Percentiles rank a stretch among this genome's conserved stretches.
Conservation (phyloP, 2,797 vertebrate genomes). For the Phoebastria nigripes region DNA sequence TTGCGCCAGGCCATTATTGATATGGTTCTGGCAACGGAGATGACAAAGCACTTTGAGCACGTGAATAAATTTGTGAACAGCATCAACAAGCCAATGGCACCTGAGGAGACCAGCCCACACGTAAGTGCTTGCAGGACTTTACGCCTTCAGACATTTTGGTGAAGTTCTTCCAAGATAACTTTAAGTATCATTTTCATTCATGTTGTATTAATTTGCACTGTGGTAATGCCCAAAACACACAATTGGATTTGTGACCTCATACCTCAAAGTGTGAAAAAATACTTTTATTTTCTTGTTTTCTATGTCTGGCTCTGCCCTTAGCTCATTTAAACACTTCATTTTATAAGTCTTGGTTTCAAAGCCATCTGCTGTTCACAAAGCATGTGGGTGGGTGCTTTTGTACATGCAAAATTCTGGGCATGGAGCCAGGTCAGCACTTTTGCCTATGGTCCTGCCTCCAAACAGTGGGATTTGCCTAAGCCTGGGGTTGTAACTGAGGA, state of each 20-base stretch:
- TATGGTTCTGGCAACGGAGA: slow-evolving; percentile 84
- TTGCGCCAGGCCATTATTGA: slow-evolving; percentile 83
- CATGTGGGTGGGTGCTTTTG: not conserved
- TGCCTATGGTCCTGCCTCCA: not conserved
- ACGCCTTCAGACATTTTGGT: not conserved
- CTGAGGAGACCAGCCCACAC: slow-evolving; percentile 66
- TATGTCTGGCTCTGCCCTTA: not conserved
- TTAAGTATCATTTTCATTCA: not conserved
- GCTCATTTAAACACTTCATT: not conserved
- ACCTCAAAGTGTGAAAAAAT: not conserved
- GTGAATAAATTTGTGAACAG: slow-evolving; percentile 86
- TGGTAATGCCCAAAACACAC: not conserved
- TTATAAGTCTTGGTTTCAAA: not conserved
- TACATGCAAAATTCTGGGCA: not conserved
- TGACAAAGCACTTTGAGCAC: slow-evolving; percentile 84
- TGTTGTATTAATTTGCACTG: not conserved
- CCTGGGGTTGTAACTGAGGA: not conserved
- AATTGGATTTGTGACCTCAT: not conserved
- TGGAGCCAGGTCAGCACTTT: not conserved
- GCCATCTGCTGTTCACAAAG: not conserved
- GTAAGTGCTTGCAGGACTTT: slow-evolving; percentile 2
- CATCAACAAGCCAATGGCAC: slow-evolving; percentile 78
- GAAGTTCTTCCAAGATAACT: not conserved
- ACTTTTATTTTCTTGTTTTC: not conserved
- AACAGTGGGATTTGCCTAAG: not conserved